Conservation (phyloP, 2,888 invertebrate genomes). For the Heterodera filipjevi region DNA sequence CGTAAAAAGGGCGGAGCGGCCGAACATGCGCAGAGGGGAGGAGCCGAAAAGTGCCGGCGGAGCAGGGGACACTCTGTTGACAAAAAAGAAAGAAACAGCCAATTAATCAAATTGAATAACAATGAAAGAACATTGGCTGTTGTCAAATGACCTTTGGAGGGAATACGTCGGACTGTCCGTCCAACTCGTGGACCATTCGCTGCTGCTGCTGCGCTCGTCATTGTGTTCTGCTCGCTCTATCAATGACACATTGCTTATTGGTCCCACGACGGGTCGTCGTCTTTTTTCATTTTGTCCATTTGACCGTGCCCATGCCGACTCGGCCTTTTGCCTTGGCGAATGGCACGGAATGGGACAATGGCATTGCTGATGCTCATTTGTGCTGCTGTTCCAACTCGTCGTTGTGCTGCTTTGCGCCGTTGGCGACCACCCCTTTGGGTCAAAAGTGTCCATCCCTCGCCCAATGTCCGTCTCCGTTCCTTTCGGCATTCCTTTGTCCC, state of each 20-base stretch:
- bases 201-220: background rate
- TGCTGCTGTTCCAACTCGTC: background rate
- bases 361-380: background rate
- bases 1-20: background rate
- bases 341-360: background rate
- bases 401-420: background rate
- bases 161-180: background rate
- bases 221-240: background rate
- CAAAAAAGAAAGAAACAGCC: background rate
- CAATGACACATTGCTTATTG: background rate
- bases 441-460: background rate
- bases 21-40: conserved; percentile 1
- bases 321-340: background rate
- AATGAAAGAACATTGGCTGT: background rate
- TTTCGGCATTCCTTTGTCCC: background rate
- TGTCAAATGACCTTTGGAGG: background rate
- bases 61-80: background rate
- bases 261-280: background rate
- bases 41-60: background rate
- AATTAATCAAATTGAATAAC: background rate
- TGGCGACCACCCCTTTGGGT: background rate
- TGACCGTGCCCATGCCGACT: background rate
- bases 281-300: background rate
- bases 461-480: background rate
- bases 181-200: background rate